Conservation (phyloP, 2,113 vertebrate species). For the Zootoca vivipara region DNA sequence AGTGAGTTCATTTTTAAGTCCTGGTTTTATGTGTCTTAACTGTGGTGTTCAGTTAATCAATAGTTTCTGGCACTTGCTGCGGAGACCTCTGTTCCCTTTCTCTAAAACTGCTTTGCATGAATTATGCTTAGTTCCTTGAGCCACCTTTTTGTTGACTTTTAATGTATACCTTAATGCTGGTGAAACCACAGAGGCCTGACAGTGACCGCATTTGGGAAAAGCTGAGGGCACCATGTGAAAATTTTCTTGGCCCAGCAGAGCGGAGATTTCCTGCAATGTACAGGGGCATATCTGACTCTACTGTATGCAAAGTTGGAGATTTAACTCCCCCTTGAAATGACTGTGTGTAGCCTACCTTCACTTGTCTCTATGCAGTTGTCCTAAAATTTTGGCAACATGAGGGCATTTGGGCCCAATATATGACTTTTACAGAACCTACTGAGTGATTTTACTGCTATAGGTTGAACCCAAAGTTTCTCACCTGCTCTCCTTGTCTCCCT, state of each 20-base stretch:
- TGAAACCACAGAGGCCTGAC: background rate
- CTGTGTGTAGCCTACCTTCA: no score
- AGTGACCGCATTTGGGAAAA: background rate
- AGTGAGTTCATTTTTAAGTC: background rate
- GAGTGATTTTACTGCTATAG: background rate
- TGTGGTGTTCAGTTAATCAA: background rate
- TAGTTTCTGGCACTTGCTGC: background rate
- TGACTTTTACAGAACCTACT: background rate
- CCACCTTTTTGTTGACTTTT: background rate
- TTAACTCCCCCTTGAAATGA: no score
- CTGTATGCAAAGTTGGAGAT: no score
- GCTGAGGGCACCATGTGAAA: background rate
- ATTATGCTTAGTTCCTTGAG: no score
- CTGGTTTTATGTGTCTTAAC: background rate
- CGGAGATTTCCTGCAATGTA: background rate
- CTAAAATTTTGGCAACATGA: background rate
- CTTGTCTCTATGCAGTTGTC: background rate
- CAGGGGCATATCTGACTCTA: no score
- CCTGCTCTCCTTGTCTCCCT: background rate
- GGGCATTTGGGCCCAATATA: background rate
- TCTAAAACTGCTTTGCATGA: background rate
- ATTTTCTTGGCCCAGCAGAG: background rate
- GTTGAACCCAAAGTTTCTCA: background rate
- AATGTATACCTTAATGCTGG: background rate
- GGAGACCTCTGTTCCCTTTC: background rate